Conservation (phyloP, 2,888 invertebrate species). For the Syritta pipiens region DNA sequence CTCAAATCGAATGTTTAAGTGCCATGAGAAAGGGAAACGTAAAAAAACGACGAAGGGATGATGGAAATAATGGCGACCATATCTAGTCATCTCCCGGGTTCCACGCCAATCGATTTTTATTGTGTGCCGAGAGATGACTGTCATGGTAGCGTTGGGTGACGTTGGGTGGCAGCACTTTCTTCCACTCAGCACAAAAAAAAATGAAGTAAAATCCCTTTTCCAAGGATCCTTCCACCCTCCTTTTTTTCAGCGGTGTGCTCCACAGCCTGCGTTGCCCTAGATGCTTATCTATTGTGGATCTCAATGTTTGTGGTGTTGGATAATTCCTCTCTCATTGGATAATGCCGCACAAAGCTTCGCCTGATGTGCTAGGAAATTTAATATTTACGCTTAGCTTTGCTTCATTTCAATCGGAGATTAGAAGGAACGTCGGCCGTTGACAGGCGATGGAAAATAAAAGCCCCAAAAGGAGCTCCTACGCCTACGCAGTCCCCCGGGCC, state of each 20-base stretch:
- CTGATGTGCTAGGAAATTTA: slow-evolving; percentile 34
- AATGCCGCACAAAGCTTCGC: slow-evolving; percentile 43
- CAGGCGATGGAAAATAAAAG: slow-evolving; percentile 6
- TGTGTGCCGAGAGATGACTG: slow-evolving; percentile 56
- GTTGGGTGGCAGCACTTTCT: slow-evolving; percentile 23
- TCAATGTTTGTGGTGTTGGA: slow-evolving; percentile 50
- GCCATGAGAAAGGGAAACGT: slow-evolving; percentile 48
- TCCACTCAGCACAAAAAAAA: slow-evolving; percentile 29
- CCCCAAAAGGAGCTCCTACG: not conserved
- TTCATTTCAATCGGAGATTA: slow-evolving; percentile 54
- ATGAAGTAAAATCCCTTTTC: not conserved
- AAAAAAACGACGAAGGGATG: too few species aligned
- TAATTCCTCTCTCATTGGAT: slow-evolving; percentile 61
- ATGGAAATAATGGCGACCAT: slow-evolving; percentile 40
- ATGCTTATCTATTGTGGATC: slow-evolving; percentile 47
- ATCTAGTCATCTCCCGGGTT: slow-evolving; percentile 29
- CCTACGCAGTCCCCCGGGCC: not conserved
- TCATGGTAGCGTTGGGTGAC: slow-evolving; percentile 21
- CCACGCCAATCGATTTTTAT: slow-evolving; percentile 67
- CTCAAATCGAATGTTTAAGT: slow-evolving; percentile 64
- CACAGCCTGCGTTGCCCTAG: slow-evolving; percentile 6
- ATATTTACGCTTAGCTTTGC: slow-evolving; percentile 39
- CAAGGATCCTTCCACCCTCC: not conserved
- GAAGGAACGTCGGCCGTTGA: slow-evolving; percentile 15
- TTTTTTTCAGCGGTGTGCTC: not conserved